Conservation (phyloP, 2,797 vertebrate species). For the Cryptoprocta ferox region DNA sequence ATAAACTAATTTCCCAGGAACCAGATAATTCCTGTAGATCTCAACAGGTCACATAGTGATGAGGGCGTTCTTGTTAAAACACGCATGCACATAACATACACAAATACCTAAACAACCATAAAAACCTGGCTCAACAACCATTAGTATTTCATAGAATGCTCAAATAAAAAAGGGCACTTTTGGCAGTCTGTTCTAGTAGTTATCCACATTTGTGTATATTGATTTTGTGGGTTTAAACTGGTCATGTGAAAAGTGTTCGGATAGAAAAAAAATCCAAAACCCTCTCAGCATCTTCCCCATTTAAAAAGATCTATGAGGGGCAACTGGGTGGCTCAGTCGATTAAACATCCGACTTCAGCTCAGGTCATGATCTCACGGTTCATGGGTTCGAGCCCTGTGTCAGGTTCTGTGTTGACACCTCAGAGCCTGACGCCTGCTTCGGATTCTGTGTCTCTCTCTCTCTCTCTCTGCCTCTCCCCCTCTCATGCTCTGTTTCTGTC, state of each 20-base stretch:
- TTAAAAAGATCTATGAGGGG: not conserved
- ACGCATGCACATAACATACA: rapidly evolving
- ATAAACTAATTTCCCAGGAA: not conserved
- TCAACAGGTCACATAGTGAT: not conserved
- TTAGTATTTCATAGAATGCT: not conserved
- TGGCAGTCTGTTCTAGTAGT: not conserved
- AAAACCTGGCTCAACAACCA: not conserved
- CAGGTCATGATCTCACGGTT: too few species aligned
- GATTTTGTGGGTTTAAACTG: not conserved
- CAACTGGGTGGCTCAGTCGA: too few species aligned
- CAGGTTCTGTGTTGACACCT: too few species aligned
- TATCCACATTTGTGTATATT: not conserved
- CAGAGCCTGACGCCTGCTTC: too few species aligned
- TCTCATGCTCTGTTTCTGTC: too few species aligned
- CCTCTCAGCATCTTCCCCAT: not conserved
- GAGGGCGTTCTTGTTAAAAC: not conserved
- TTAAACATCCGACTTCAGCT: too few species aligned
- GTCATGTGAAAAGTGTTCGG: not conserved
- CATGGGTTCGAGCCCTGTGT: too few species aligned
- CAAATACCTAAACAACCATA: not conserved
- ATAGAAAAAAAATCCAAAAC: not conserved
- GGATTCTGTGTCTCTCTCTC: too few species aligned
- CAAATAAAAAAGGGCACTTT: not conserved
- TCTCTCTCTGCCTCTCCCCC: too few species aligned
- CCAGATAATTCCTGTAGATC: not conserved